Conservation (phyloP, 1,140 invertebrate species). For the Phortica variegata region DNA sequence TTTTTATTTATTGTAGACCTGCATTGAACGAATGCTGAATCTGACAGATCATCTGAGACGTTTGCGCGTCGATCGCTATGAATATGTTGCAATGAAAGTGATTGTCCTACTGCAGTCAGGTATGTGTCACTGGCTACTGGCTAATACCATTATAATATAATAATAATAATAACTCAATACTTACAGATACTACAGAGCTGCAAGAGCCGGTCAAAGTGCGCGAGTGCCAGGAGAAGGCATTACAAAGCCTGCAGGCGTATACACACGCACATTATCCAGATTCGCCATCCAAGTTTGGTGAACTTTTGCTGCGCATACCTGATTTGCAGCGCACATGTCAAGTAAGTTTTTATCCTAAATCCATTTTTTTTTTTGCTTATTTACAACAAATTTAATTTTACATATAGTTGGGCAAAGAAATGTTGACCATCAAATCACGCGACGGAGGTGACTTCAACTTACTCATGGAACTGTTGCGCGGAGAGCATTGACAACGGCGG, state of each 20-base stretch:
- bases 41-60: constrained; percentile 89
- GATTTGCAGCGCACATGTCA: constrained; percentile 93
- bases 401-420: constrained; percentile 84
- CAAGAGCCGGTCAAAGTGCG: constrained; percentile 89
- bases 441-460: constrained; percentile 91
- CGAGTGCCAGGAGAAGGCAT: constrained; percentile 89
- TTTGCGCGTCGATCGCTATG: constrained; percentile 90
- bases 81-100: constrained; percentile 96
- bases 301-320: constrained; percentile 87
- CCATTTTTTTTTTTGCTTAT: not conserved
- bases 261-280: constrained; percentile 89
- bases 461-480: constrained; percentile 90
- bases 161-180: not conserved
- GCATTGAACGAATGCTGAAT: constrained; percentile 91
- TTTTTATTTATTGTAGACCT: constrained; percentile 61
- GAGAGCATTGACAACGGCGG: constrained; percentile 70
- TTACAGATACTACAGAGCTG: constrained; percentile 83
- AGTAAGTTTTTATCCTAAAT: constrained; percentile 57
- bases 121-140: constrained; percentile 59
- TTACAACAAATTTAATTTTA: not conserved
- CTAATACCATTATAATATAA: not conserved
- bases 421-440: constrained; percentile 80
- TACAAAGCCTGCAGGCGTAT: constrained; percentile 90
- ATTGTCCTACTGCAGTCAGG: constrained; percentile 91
- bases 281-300: constrained; percentile 91